These are phyloP conservation scores for Willowsia nigromaculata DNA, from an alignment of 2,888 invertebrate genomes.

Conservation along the genomic window DNA sequence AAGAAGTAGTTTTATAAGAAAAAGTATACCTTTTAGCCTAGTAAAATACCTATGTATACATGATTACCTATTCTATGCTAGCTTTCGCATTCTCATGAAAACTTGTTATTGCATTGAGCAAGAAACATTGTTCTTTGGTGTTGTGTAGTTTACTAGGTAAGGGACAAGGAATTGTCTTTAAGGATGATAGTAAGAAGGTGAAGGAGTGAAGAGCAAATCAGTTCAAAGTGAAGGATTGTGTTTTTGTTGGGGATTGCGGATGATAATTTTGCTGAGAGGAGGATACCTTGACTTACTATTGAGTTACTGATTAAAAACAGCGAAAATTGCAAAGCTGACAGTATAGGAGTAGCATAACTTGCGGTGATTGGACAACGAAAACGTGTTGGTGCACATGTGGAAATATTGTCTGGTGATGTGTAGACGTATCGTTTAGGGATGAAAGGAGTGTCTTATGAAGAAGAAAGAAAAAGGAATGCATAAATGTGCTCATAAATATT, in stretches of 20 bases:
- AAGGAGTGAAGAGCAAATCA: conserved; percentile 61
- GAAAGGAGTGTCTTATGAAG: conserved; percentile 6
- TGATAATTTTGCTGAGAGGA: neutral
- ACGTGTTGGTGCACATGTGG: neutral
- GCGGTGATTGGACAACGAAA: neutral
- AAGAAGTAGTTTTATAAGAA: neutral
- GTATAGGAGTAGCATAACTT: neutral
- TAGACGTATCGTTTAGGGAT: neutral
- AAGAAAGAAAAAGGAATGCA: conserved; percentile 24
- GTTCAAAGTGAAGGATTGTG: conserved; percentile 70
- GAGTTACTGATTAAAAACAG: conserved; percentile 12
- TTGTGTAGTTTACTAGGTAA: conserved; percentile 15
- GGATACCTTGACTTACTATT: conserved; percentile 61
- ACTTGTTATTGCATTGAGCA: conserved; percentile 3
- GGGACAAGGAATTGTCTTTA: conserved; percentile 32
- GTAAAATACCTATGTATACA: neutral
- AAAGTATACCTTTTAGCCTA: neutral
- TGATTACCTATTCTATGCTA: neutral
- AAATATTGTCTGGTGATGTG: neutral
- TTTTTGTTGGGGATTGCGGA: conserved; percentile 33
- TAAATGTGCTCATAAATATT: conserved; percentile 23
- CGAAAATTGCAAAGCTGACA: neutral
- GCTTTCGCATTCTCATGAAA: neutral
- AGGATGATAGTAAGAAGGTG: conserved; percentile 18
- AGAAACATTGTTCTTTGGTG: conserved; percentile 13